A percentile compares a stretch with the other conserved stretches of the same genome.
These are phyloP conservation scores for Neodon shergylaensis DNA, from an alignment of 2,113 vertebrate species.

Conservation along the genomic window DNA sequence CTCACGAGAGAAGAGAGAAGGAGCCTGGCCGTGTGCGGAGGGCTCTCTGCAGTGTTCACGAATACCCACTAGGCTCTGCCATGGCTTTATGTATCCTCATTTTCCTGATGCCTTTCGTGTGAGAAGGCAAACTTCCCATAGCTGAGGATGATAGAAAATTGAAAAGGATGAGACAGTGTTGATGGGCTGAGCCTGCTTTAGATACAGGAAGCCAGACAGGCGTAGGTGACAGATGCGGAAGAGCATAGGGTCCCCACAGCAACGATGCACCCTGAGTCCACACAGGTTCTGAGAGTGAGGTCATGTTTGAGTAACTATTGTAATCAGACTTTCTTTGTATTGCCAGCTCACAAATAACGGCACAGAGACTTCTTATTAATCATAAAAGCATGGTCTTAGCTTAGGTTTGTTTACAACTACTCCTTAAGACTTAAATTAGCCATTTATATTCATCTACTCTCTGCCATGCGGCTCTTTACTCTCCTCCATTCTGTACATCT, in stretches of 20 bases:
- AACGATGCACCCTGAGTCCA: background rate
- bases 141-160: background rate
- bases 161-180: background rate
- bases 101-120: background rate
- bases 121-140: fast-evolving
- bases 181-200: background rate
- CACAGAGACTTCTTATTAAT: background rate
- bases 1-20: background rate
- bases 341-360: background rate
- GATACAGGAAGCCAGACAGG: background rate
- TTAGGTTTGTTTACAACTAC: background rate
- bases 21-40: background rate
- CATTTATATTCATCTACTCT: background rate
- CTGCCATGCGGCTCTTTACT: background rate
- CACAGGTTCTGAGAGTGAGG: background rate
- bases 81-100: background rate
- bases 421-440: background rate
- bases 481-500: background rate
- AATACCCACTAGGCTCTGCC: background rate
- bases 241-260: background rate
- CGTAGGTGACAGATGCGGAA: background rate
- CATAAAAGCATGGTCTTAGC: background rate
- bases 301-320: no score
- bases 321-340: background rate
- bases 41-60: background rate